Evolutionary conservation across 2,888 invertebrate genomes (phyloP).

Genomic region (Tuberolachnus salignus): DNA sequence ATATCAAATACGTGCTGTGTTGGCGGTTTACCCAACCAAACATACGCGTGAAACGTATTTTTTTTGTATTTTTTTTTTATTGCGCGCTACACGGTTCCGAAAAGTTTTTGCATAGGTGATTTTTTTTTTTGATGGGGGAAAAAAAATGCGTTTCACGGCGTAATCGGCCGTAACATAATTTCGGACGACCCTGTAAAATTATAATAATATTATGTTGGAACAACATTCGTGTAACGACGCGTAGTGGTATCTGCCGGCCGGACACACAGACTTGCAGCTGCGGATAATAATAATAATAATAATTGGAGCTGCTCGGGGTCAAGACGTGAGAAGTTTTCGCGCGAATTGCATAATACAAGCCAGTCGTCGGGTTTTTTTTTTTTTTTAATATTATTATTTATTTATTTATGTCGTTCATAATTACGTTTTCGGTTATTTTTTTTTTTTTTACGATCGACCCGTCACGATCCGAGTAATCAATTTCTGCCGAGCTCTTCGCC

Average conservation of each 20-base stretch:
- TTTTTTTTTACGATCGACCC: neutral
- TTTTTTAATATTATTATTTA: neutral
- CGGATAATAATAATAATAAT: too few relatives aligned
- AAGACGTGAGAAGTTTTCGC: conserved; percentile 10
- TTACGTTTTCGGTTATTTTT: neutral
- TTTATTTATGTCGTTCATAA: neutral
- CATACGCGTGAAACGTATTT: too few relatives aligned
- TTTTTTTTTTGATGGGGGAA: too few relatives aligned
- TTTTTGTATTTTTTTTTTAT: too few relatives aligned
- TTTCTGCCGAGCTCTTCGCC: too few relatives aligned
- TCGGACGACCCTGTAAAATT: neutral
- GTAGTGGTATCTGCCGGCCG: neutral
- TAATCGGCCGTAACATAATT: too few relatives aligned
- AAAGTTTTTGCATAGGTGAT: too few relatives aligned
- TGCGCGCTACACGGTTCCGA: too few relatives aligned
- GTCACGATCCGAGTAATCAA: neutral
- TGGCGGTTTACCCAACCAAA: too few relatives aligned
- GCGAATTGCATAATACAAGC: neutral
- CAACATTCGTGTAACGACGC: neutral
- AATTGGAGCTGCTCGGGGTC: conserved; percentile 13
- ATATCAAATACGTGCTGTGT: too few relatives aligned
- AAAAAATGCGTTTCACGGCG: too few relatives aligned
- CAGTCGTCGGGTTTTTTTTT: neutral
- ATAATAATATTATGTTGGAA: neutral
- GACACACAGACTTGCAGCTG: neutral